Conservation (phyloP, 2,113 vertebrate species). For the Edolisoma coerulescens region DNA sequence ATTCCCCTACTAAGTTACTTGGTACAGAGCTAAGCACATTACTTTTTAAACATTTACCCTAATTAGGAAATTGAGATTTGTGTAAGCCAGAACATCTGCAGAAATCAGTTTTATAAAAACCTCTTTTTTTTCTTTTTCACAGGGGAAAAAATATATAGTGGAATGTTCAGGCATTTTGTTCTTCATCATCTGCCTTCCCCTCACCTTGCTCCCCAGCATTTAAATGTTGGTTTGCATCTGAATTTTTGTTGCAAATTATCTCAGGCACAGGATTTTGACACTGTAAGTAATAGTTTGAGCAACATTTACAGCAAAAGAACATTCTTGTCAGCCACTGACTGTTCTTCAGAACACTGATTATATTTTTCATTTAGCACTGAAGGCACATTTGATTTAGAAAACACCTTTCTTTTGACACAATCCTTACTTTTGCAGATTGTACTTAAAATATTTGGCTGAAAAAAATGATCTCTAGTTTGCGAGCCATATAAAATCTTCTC, state of each 20-base stretch:
- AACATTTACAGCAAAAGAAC: not conserved
- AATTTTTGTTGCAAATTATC: not conserved
- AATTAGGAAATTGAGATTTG: not conserved
- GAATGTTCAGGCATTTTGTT: not conserved
- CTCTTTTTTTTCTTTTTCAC: not conserved
- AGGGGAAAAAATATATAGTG: not conserved
- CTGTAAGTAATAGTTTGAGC: not conserved
- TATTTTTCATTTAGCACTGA: not conserved
- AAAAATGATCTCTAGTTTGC: not conserved
- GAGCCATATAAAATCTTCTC: not conserved
- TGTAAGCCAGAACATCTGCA: not conserved
- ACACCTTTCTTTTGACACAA: not conserved
- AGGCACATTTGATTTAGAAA: not conserved
- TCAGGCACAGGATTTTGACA: not conserved
- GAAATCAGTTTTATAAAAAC: not conserved
- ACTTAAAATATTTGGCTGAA: not conserved
- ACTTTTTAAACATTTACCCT: not conserved
- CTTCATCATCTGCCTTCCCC: not conserved
- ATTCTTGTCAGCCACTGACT: not conserved
- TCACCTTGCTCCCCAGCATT: not conserved
- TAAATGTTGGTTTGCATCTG: not conserved
- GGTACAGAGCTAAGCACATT: not conserved
- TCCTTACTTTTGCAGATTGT: not conserved
- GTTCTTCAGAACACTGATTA: not conserved
- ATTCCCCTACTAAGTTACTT: not conserved